Evolutionary conservation across 1,140 invertebrate genomes (phyloP).

Genomic region (Cherax destructor): DNA sequence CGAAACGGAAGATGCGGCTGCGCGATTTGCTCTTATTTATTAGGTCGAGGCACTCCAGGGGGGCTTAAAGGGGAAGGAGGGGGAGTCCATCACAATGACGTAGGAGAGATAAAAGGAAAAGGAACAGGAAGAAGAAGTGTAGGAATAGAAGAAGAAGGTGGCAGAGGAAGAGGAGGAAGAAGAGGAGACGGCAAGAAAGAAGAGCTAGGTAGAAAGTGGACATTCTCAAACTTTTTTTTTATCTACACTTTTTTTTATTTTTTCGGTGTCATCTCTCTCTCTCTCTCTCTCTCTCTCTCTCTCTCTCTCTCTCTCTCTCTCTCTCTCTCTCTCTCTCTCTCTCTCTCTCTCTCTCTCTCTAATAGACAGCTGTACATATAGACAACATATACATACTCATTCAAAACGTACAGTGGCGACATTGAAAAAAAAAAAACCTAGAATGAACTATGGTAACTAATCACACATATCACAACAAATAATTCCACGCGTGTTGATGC

Average conservation of each 20-base stretch:
- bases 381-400: no score
- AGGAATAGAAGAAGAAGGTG: no score
- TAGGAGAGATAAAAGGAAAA: background rate
- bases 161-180: no score
- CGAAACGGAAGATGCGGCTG: background rate
- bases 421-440: no score
- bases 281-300: slow-evolving; percentile 6
- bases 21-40: background rate
- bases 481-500: background rate
- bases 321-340: slow-evolving; percentile 6
- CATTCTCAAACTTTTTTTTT: background rate
- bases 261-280: background rate
- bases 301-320: background rate
- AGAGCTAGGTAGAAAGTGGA: background rate
- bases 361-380: background rate
- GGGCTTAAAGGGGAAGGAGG: background rate
- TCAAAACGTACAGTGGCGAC: no score
- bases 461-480: background rate
- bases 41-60: background rate
- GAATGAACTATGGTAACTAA: background rate
- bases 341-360: background rate
- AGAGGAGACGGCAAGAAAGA: no score
- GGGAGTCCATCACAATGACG: background rate
- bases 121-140: no score
- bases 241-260: background rate